phyloP scores from a whole-genome alignment of 2,113 vertebrate species.

The Hystrix cristata region DNA sequence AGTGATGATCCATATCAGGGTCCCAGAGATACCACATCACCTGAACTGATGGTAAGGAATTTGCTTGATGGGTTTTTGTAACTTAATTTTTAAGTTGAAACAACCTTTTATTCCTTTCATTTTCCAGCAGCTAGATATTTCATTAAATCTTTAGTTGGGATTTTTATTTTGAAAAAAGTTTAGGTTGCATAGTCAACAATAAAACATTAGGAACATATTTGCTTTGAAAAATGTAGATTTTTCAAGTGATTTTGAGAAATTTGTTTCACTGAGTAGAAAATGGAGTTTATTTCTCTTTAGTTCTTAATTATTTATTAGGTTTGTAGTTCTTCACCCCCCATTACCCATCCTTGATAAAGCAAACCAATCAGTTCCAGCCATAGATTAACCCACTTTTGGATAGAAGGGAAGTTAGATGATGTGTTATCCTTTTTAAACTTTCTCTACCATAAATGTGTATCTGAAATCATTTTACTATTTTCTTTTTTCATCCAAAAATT shows the following conservation, averaged over 20 bases:
- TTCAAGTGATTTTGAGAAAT: constrained; percentile 43
- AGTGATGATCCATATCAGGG: constrained; percentile 96
- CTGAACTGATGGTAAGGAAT: constrained; percentile 94
- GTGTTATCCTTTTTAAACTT: background rate
- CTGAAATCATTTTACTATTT: constrained; percentile 52
- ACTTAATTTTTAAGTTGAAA: constrained; percentile 29
- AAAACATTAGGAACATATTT: background rate
- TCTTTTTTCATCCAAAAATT: constrained; percentile 11
- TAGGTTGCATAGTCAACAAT: constrained; percentile 3
- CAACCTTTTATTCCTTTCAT: background rate
- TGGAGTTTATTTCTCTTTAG: constrained; percentile 7
- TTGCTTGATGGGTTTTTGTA: background rate
- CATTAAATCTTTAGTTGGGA: constrained; percentile 42
- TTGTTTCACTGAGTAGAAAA: constrained; percentile 36
- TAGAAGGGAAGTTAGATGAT: constrained; percentile 8
- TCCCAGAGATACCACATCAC: constrained; percentile 93
- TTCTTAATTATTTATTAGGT: constrained; percentile 53
- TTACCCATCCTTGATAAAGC: background rate
- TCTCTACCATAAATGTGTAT: constrained; percentile 22
- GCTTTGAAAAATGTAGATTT: background rate
- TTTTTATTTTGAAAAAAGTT: constrained; percentile 55
- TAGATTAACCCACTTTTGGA: constrained; percentile 33
- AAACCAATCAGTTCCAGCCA: background rate
- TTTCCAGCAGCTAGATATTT: constrained; percentile 33
- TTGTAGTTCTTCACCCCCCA: background rate